Evolutionary conservation across 1,140 invertebrate genomes (phyloP).

Genomic region (Orius insidiosus): DNA sequence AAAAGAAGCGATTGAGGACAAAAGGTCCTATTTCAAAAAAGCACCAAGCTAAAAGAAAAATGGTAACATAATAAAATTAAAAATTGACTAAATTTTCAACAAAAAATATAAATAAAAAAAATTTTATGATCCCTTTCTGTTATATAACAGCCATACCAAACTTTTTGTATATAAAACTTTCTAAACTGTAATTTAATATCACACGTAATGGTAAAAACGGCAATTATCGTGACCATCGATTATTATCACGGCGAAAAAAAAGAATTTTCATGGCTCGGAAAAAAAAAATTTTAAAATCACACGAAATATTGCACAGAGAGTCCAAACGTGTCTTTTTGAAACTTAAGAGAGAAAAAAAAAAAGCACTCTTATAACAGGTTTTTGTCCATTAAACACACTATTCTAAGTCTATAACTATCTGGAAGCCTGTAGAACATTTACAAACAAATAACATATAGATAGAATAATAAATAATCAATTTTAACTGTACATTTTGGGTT

Average conservation of each 20-base stretch:
- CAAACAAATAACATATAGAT: constrained; percentile 15
- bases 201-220: constrained; percentile 4
- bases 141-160: constrained; percentile 10
- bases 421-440: constrained; percentile 17
- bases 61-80: constrained; percentile 7
- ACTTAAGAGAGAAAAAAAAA: constrained; percentile 1
- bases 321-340: neutral
- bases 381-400: constrained; percentile 11
- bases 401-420: constrained; percentile 14
- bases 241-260: neutral
- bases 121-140: neutral
- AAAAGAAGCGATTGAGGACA: neutral
- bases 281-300: constrained; percentile 3
- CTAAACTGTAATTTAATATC: constrained; percentile 4
- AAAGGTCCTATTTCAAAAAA: constrained; percentile 4
- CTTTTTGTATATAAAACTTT: neutral
- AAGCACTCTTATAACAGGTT: constrained; percentile 1
- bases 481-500: constrained; percentile 5
- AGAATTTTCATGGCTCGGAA: neutral
- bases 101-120: constrained; percentile 6
- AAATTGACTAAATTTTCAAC: constrained; percentile 1
- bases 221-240: neutral
- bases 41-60: constrained; percentile 2
- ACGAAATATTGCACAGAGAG: neutral
- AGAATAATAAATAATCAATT: constrained; percentile 10